Conservation (phyloP, 2,888 invertebrate genomes). For the Idaea dimidiata region DNA sequence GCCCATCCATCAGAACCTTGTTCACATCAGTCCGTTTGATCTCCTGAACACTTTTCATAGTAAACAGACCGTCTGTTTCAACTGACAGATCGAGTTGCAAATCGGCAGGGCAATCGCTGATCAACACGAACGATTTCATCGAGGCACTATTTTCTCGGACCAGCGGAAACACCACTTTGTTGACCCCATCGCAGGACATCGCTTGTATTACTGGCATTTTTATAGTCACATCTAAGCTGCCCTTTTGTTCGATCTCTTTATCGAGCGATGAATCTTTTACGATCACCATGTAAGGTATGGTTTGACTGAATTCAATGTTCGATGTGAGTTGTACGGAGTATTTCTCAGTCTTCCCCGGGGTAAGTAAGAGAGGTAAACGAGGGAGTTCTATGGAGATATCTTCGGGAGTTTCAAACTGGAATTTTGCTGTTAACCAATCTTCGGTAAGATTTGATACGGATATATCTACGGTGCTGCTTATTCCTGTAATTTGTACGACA, state of each 20-base stretch:
- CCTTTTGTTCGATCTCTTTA: slow-evolving; percentile 50
- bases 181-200: slow-evolving; percentile 62
- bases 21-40: slow-evolving; percentile 63
- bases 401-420: slow-evolving; percentile 52
- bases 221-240: slow-evolving; percentile 48
- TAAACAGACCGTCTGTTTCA: slow-evolving; percentile 55
- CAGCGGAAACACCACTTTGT: slow-evolving; percentile 56
- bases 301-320: slow-evolving; percentile 48
- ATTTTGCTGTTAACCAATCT: slow-evolving; percentile 64
- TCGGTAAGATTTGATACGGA: slow-evolving; percentile 57
- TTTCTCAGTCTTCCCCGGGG: slow-evolving; percentile 61
- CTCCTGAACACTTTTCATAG: slow-evolving; percentile 62
- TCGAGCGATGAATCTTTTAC: slow-evolving; percentile 63
- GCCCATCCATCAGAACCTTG: slow-evolving; percentile 56
- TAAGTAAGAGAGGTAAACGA: slow-evolving; percentile 56
- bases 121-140: slow-evolving; percentile 57
- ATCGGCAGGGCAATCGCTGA: slow-evolving; percentile 65
- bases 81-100: slow-evolving; percentile 55
- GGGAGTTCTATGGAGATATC: slow-evolving; percentile 62
- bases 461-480: slow-evolving; percentile 46
- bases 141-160: slow-evolving; percentile 48
- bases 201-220: slow-evolving; percentile 65
- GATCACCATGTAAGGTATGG: slow-evolving; percentile 48
- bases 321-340: slow-evolving; percentile 59
- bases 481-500: slow-evolving; percentile 45